These are phyloP conservation scores for Anguilla rostrata DNA, from an alignment of 2,113 vertebrate species.

Conservation along the genomic window DNA sequence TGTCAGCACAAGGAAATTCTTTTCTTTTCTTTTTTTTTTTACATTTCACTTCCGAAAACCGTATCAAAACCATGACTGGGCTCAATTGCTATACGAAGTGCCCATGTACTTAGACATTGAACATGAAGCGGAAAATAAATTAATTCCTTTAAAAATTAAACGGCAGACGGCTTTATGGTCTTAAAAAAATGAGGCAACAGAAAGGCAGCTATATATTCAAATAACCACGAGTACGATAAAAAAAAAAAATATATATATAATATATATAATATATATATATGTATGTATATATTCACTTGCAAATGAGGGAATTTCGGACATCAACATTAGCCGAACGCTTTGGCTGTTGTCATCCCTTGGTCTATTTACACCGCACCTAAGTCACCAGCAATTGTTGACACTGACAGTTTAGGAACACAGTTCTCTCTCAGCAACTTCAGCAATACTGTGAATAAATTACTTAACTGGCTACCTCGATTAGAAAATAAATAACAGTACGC, in stretches of 20 bases:
- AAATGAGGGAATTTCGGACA: too few relatives aligned
- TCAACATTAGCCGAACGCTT: not conserved
- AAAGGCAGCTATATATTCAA: not conserved
- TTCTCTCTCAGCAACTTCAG: not conserved
- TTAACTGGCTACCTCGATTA: not conserved
- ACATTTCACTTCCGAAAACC: not conserved
- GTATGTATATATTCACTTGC: too few relatives aligned
- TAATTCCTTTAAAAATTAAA: not conserved
- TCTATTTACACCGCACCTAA: not conserved
- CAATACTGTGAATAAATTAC: not conserved
- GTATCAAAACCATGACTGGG: not conserved
- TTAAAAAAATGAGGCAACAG: not conserved
- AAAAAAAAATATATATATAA: too few relatives aligned
- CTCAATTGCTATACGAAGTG: not conserved
- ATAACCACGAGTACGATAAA: not conserved
- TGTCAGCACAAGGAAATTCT: not conserved
- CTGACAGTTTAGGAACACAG: not conserved
- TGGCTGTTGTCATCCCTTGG: not conserved
- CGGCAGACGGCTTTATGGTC: too few relatives aligned
- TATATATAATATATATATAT: too few relatives aligned
- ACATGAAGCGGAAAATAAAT: not conserved
- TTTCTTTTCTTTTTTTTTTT: too few relatives aligned
- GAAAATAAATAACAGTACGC: not conserved
- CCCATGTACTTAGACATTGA: not conserved
- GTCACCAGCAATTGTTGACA: not conserved